Base-by-base conservation (phyloP, 2,113 vertebrate species). In the Brienomyrus brachyistius region DNA sequence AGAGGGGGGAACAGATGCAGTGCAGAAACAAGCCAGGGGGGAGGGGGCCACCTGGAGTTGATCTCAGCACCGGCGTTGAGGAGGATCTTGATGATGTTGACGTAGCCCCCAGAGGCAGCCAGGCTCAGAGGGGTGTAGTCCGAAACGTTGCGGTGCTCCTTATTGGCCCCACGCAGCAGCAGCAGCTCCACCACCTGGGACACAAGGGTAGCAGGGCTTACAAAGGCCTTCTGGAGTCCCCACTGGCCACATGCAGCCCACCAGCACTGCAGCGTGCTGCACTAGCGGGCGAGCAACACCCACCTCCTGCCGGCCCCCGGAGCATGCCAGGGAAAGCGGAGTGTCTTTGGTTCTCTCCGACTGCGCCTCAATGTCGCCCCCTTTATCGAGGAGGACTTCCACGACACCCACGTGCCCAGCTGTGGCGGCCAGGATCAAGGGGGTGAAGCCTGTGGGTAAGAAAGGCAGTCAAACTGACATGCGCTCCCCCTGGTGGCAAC, bases 321-420 rank as follows among this genome's bases (percentile, higher is more conserved):
- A 99, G 94, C 98, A 99, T 15, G 98, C 98, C 92, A 99, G 91
- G 1, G 98, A 99, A 87, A 99, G 97, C 1, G 98, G 98, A 74
- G 98, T 99, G 94, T 99, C 98, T 96, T 99, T 99, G 93, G 98
- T 99, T 95, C 98, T 97, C 95, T 99, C 98, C 9, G 98, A 99
- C 92, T 99, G 98, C 59, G 98, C 98, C 93, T 99, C 98, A 91
- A 99, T 99, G 91, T 99, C 98, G 35, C 98, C 98, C 90, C 98
- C 98, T 96, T 99, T 99, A 94, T 99, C 98, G 91, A 99, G 94
- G 27, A 99, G 97, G 59, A 99, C 98, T 94, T 99, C 98, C 89
- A 99, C 98, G 0, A 99, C 98, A 21, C 98, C 98, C 88, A 99
- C 98, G 27, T 99, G 98, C 8, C 98, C 98, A 88, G 98, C 98